phyloP scores from a whole-genome alignment of 2,797 vertebrate species.

The Tiaroga cobitis region DNA sequence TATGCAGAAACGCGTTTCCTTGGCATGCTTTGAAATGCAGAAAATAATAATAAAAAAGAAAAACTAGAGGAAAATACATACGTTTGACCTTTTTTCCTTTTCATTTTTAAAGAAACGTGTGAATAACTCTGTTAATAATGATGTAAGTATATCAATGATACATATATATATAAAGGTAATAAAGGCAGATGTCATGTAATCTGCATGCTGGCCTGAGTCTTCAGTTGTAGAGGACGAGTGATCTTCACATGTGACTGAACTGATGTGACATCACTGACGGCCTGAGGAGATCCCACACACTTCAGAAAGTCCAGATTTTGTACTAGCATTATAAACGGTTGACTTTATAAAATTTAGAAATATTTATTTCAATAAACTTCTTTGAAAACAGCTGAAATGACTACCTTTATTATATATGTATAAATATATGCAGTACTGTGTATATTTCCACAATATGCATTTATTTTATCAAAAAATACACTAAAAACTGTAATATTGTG shows the following conservation, averaged over 20 bases:
- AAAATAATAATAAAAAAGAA: slow-evolving; percentile 56
- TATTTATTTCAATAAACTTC: slow-evolving; percentile 84
- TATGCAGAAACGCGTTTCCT: slow-evolving; percentile 81
- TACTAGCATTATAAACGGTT: slow-evolving; percentile 76
- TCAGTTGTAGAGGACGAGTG: slow-evolving; percentile 52
- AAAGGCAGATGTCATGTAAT: slow-evolving; percentile 65
- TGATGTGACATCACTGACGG: slow-evolving; percentile 66
- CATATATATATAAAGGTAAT: slow-evolving; percentile 49
- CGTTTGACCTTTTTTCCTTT: slow-evolving; percentile 63
- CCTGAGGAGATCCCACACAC: slow-evolving; percentile 43
- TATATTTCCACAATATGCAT: too few species aligned
- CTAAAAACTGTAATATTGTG: too few species aligned
- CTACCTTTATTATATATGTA: not conserved
- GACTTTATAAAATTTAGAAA: slow-evolving; percentile 79
- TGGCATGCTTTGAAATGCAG: slow-evolving; percentile 87
- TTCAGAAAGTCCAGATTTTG: slow-evolving; percentile 72
- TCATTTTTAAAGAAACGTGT: slow-evolving; percentile 64
- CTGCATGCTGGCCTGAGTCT: slow-evolving; percentile 81
- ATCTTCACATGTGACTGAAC: slow-evolving; percentile 62
- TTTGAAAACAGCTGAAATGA: slow-evolving; percentile 70
- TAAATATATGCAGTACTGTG: too few species aligned
- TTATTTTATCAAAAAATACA: too few species aligned
- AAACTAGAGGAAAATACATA: slow-evolving; percentile 74
- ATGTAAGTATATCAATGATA: slow-evolving; percentile 52
- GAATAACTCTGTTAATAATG: slow-evolving; percentile 63